Percentiles rank a stretch among this genome's conserved stretches.
Evolutionary conservation across 2,888 invertebrate species (phyloP).

Genomic region (Tipula lateralis): DNA sequence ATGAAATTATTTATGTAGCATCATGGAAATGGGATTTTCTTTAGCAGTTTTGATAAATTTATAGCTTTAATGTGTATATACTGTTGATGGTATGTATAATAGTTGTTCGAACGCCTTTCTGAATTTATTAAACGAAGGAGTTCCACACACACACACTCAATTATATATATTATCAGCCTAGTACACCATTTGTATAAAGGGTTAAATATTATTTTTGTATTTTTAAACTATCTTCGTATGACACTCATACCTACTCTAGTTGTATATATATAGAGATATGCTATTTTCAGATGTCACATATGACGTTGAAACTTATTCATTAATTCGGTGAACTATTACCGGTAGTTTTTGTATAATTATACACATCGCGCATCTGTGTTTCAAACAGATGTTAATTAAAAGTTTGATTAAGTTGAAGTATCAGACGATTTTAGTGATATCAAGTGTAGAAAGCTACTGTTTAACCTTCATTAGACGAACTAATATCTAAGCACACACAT

Average conservation of each 20-base stretch:
- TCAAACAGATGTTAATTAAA: too few species aligned
- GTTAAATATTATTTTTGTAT: neutral
- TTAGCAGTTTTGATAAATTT: neutral
- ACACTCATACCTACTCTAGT: neutral
- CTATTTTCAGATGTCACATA: neutral
- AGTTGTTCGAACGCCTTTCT: neutral
- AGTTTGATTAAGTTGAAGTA: too few species aligned
- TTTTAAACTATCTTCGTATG: neutral
- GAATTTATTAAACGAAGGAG: neutral
- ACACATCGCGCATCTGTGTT: neutral
- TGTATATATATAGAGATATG: neutral
- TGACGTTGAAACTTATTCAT: neutral
- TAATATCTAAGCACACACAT: too few species aligned
- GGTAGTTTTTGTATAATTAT: neutral
- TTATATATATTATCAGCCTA: neutral
- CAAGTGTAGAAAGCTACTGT: too few species aligned
- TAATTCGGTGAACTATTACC: neutral
- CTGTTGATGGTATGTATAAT: neutral
- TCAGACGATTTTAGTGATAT: too few species aligned
- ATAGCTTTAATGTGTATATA: neutral
- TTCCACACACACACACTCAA: neutral
- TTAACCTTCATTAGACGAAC: too few species aligned
- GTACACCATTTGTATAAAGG: neutral
- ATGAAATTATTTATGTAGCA: neutral
- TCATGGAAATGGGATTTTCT: neutral